Conservation (phyloP, 2,888 invertebrate genomes). For the Catocala fraxini region DNA sequence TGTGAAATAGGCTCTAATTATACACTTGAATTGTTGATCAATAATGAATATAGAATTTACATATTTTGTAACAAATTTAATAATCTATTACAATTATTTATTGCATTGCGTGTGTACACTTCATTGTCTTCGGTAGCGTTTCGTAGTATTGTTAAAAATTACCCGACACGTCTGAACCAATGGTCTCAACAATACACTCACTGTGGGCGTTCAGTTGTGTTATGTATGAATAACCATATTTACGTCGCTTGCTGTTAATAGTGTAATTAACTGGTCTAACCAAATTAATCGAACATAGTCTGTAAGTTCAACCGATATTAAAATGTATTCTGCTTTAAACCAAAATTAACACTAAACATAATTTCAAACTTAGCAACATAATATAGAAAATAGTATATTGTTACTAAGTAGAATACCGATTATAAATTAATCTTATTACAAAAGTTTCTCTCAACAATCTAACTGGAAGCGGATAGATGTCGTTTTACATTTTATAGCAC, state of each 20-base stretch:
- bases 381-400: not conserved
- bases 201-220: conserved; percentile 22
- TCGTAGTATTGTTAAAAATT: conserved; percentile 45
- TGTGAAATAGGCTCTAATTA: too few species aligned
- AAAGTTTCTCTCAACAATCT: conserved; percentile 1
- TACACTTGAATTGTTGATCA: too few species aligned
- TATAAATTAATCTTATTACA: conserved; percentile 8
- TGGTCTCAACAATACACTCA: conserved; percentile 30
- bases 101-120: conserved; percentile 22
- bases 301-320: too few species aligned
- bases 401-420: not conserved
- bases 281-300: too few species aligned
- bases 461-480: conserved; percentile 1
- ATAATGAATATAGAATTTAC: too few species aligned
- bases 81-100: conserved; percentile 13
- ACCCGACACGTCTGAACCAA: conserved; percentile 39
- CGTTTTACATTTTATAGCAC: conserved; percentile 14
- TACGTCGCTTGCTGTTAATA: not conserved
- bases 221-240: conserved; percentile 22
- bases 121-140: conserved; percentile 38
- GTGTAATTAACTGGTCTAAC: not conserved
- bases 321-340: too few species aligned
- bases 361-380: too few species aligned
- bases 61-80: too few species aligned
- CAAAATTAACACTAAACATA: too few species aligned